Conservation (phyloP, 1,140 invertebrate genomes). For the Scylla paramamosain region DNA sequence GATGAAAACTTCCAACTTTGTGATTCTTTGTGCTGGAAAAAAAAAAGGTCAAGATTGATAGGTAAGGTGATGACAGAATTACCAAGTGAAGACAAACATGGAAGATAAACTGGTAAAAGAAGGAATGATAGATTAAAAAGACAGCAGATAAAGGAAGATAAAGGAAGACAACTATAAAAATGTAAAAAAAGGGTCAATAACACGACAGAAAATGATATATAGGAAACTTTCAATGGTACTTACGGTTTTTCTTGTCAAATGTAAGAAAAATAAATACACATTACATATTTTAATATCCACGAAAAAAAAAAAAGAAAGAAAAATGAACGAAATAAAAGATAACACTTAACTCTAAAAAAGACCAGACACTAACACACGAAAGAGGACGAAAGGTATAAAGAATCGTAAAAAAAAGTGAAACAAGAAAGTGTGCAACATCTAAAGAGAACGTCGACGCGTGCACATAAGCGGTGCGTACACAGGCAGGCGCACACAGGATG, state of each 20-base stretch:
- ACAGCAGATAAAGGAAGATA: too few relatives aligned
- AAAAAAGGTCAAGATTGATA: too few relatives aligned
- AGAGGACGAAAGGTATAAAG: not conserved
- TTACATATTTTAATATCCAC: not conserved
- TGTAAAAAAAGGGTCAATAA: too few relatives aligned
- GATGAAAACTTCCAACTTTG: too few relatives aligned
- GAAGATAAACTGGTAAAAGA: too few relatives aligned
- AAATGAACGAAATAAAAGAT: not conserved
- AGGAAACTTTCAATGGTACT: not conserved
- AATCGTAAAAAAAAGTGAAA: not conserved
- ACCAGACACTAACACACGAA: not conserved
- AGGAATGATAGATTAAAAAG: too few relatives aligned
- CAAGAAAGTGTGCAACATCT: not conserved
- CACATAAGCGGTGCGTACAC: not conserved
- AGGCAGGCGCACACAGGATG: not conserved
- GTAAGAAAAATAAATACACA: not conserved
- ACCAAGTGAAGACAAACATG: too few relatives aligned
- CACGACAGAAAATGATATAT: too few relatives aligned
- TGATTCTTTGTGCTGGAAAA: too few relatives aligned
- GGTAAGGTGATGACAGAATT: too few relatives aligned
- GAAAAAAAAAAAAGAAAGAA: not conserved
- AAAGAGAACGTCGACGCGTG: not conserved
- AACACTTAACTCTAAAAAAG: not conserved
- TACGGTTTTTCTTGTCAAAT: not conserved
- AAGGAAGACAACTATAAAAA: too few relatives aligned